Percentiles rank a stretch among this genome's conserved stretches.
These are phyloP conservation scores for Drosophila lowei DNA, from an alignment of 1,140 invertebrate genomes.

Conservation along the genomic window DNA sequence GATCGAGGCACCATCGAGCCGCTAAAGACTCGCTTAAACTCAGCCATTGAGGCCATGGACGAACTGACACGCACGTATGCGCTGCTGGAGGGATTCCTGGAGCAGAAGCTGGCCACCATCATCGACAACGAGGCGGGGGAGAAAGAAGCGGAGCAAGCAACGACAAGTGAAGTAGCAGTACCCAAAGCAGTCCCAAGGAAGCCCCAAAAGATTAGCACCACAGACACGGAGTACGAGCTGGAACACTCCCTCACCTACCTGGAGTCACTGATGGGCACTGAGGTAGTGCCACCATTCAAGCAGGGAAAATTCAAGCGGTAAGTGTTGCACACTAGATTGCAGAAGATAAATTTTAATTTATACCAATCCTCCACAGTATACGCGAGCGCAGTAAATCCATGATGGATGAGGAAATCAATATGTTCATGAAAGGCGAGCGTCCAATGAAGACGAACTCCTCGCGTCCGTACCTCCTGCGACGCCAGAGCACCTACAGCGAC, in stretches of 20 bases:
- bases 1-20: constrained; percentile 70
- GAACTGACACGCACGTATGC: constrained; percentile 60
- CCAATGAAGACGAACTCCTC: constrained; percentile 39
- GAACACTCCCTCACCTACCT: constrained; percentile 85
- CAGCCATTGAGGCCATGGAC: constrained; percentile 72
- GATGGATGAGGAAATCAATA: constrained; percentile 80
- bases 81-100: constrained; percentile 60
- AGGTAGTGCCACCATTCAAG: constrained; percentile 59
- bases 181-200: constrained; percentile 32
- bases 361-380: constrained; percentile 43
- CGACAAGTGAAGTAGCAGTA: constrained; percentile 15
- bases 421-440: constrained; percentile 60
- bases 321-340: not conserved
- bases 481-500: constrained; percentile 78
- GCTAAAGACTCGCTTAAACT: constrained; percentile 61
- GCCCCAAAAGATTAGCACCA: not conserved
- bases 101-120: constrained; percentile 64
- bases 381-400: constrained; percentile 84
- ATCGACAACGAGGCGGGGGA: constrained; percentile 50
- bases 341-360: not conserved
- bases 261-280: constrained; percentile 80
- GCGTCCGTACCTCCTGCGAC: constrained; percentile 63
- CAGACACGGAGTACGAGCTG: constrained; percentile 85
- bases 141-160: constrained; percentile 7
- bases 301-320: constrained; percentile 69